Percentiles rank a stretch among this genome's conserved stretches.
These are phyloP conservation scores for Augochlora pura DNA, from an alignment of 1,140 invertebrate genomes.

Conservation along the genomic window DNA sequence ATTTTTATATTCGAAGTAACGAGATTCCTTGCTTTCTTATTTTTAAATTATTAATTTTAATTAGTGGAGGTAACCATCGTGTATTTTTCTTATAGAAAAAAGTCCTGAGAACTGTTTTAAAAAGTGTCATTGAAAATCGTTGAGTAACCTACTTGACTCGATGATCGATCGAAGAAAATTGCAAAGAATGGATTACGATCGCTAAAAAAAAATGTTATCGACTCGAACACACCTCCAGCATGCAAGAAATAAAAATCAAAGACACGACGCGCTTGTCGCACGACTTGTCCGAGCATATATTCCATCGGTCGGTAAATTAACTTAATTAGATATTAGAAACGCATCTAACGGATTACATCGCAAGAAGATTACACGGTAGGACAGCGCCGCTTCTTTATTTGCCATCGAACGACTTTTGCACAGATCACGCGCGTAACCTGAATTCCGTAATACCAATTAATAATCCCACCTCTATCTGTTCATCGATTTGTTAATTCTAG, in stretches of 20 bases:
- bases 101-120: too few relatives aligned
- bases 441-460: slow-evolving; percentile 9
- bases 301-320: background rate
- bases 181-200: too few relatives aligned
- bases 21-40: too few relatives aligned
- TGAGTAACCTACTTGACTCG: too few relatives aligned
- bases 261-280: background rate
- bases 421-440: background rate
- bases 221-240: background rate
- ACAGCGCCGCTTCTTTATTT: background rate
- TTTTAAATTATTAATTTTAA: too few relatives aligned
- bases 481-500: background rate
- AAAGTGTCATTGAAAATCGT: too few relatives aligned
- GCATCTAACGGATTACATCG: background rate
- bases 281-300: background rate
- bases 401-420: background rate
- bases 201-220: background rate
- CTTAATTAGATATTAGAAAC: background rate
- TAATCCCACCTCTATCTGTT: too few relatives aligned
- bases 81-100: too few relatives aligned
- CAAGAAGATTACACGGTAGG: background rate
- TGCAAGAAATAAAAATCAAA: background rate
- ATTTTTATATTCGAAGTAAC: too few relatives aligned
- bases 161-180: too few relatives aligned
- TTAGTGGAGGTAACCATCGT: too few relatives aligned